Conservation (phyloP, 1,140 invertebrate species). For the Drosophila lini region DNA sequence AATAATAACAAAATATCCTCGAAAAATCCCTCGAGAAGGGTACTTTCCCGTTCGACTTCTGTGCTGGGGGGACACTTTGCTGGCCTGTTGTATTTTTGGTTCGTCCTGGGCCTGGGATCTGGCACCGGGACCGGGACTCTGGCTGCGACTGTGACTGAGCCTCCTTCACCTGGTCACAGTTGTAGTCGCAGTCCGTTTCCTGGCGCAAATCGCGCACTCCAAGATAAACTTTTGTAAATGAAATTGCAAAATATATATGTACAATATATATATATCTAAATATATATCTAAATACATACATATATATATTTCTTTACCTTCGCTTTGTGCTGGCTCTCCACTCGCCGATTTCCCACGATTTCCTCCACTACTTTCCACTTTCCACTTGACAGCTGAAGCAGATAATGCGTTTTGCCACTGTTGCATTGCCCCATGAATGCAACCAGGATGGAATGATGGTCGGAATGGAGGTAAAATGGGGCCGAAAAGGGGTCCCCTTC, state of each 20-base stretch:
- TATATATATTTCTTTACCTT: conserved; percentile 51
- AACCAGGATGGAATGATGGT: neutral
- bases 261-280: conserved; percentile 29
- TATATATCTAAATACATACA: conserved; percentile 49
- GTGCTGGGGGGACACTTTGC: neutral
- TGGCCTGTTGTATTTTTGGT: conserved; percentile 6
- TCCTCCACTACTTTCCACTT: conserved; percentile 18
- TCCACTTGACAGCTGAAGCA: conserved; percentile 76
- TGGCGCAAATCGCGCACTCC: conserved; percentile 64
- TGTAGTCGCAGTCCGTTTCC: conserved; percentile 38
- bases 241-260: conserved; percentile 70
- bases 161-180: conserved; percentile 37
- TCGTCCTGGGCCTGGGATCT: conserved; percentile 7
- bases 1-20: no score
- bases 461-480: neutral
- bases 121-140: conserved; percentile 1
- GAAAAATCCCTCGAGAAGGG: neutral
- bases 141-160: conserved; percentile 15
- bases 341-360: conserved; percentile 21
- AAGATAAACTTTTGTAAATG: conserved; percentile 82
- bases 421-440: conserved; percentile 50
- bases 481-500: conserved; percentile 19
- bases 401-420: conserved; percentile 82
- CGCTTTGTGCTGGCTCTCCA: conserved; percentile 5
- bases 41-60: neutral